Base-by-base conservation (phyloP, 1,140 invertebrate species). In the Meteorus sp. region DNA sequence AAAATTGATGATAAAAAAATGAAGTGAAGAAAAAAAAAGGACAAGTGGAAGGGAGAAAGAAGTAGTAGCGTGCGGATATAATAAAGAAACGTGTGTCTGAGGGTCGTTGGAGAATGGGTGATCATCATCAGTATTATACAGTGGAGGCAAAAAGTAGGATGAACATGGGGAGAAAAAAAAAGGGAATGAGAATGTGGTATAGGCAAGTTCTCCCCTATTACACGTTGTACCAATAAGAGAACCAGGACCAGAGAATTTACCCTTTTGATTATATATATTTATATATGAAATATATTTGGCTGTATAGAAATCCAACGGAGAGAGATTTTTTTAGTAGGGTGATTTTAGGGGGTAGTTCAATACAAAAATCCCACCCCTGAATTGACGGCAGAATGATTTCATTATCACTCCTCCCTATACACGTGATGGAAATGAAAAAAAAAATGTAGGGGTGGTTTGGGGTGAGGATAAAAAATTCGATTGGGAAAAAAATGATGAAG, bases 341-440 rank as follows among this genome's bases (percentile, higher is more conserved):
- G 20, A 19, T 19, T 11, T 51, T 35, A 9, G 27, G 29, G 25
- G 13, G 45, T 43, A 19, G 35, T 35, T 15, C 22, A 31, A 43
- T 43, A 53, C 20, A 59, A 67, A 68, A 70, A 72, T 71, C 65
- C 61, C 57, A 66, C 70, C 71, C 69, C 56, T 60, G 41, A 58
- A 56, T 63, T 55, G 63, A 45, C 60, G 60, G 60, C 66, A 61
- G 62, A 70, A 74, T 75, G 70, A 76, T 75, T 77, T 74, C 69
- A 74, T 73, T 75, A 74, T 60, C 59, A 58, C 66, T 62, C 62
- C 64, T 57, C 56, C 64, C 19, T 17, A 9, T 48, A n/a, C 11
- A 19, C 27, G 45, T 25, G 37, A 41, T 35, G 20, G 37, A 37
- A 64, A 25, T 43, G n/a, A n/a, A n/a, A n/a, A n/a, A n/a, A n/a